These are phyloP conservation scores for Julus scanicus DNA, from an alignment of 2,888 invertebrate genomes.

Conservation along the genomic window DNA sequence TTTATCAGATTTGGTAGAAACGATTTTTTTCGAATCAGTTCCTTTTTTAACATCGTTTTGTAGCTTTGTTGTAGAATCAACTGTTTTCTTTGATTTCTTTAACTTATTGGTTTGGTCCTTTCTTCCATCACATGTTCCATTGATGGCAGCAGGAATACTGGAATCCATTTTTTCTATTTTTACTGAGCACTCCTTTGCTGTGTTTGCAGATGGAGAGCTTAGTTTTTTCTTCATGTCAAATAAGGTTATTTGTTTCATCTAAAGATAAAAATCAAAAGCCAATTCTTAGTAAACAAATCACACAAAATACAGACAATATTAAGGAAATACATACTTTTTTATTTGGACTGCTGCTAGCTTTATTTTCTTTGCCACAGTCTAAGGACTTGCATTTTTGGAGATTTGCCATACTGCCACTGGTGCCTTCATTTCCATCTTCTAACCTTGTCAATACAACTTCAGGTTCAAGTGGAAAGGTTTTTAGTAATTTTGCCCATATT, in stretches of 20 bases:
- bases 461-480: not conserved
- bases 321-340: conserved; percentile 5
- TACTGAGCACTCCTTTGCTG: not conserved
- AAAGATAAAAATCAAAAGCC: not conserved
- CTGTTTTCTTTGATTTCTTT: not conserved
- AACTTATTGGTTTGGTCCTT: not conserved
- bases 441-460: not conserved
- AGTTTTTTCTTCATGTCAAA: conserved; percentile 40
- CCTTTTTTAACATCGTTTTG: not conserved
- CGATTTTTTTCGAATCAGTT: not conserved
- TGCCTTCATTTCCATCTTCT: conserved; percentile 11
- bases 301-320: not conserved
- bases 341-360: not conserved
- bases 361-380: not conserved
- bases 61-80: not conserved
- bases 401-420: not conserved
- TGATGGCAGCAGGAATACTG: not conserved
- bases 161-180: not conserved
- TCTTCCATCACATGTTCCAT: not conserved
- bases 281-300: not conserved
- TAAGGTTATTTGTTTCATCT: conserved; percentile 52
- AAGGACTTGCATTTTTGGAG: not conserved
- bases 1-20: not conserved
- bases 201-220: not conserved
- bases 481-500: conserved; percentile 22